Evolutionary conservation across 2,888 invertebrate species (phyloP), one percentile per base, ranked within the genome.

Genomic region (Shargacucullia verbasci): DNA sequence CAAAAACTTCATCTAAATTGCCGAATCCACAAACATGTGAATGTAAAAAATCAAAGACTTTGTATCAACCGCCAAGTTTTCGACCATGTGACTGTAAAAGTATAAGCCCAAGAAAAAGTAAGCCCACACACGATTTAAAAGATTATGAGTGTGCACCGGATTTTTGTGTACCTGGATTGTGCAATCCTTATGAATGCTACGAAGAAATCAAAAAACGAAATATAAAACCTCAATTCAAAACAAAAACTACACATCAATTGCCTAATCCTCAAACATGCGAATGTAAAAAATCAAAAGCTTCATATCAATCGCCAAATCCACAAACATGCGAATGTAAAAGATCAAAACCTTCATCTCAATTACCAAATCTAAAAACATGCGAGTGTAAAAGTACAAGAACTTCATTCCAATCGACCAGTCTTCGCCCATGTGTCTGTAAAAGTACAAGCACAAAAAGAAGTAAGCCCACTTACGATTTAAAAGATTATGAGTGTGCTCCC

Each of bases 321-420:
- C 5, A 44, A 10, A 9, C 14, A 14, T 9, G 14, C 2, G 63
- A 55, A 9, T 25, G 12, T 50, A 55, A 40, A 55, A 47, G 35
- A 46, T 40, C 38, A 14, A 44, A 44, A 15, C 20, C 15, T 15
- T 12, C 11, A 25, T 29, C 20, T 38, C 12, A 10, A 31, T 8
- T 31, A 9, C 29, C 29, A 12, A 12, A 9, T 31, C 44, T 35
- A 7, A 2, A 44, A 10, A 9, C 14, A 14, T 9, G 14, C 2
- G 63, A 49, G 2, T 44, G 20, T 33, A 52, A n/a, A n/a, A n/a
- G n/a, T n/a, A n/a, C n/a, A n/a, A 44, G 38, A 15, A 20, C 15
- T 12, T 12, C 12, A 31, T 29, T 20, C 31, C 10, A 10, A 31
- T 5, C 37, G 8, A 15, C 29, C 10, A 10, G 11, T 31, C 29